Percentiles rank a stretch among this genome's conserved stretches.
These are phyloP conservation scores for Corythornis cristatus DNA, from an alignment of 2,113 vertebrate genomes.

Conservation along the genomic window DNA sequence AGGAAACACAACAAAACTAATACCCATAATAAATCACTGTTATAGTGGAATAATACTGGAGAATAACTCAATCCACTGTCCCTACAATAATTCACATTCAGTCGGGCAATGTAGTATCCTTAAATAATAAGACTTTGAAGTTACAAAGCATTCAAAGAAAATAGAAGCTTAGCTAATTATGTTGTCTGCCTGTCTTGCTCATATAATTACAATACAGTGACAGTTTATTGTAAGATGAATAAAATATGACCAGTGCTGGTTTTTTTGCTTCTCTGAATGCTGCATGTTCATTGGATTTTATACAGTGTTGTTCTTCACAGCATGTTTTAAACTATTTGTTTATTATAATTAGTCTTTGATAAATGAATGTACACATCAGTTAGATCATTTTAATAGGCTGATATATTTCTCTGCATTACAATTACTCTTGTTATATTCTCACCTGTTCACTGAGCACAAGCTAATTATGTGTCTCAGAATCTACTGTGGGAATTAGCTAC, in stretches of 20 bases:
- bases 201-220: neutral
- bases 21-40: neutral
- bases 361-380: neutral
- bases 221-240: slow-evolving; percentile 37
- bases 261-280: slow-evolving; percentile 37
- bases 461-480: neutral
- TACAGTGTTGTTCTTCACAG: neutral
- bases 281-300: slow-evolving; percentile 10
- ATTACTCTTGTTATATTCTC: neutral
- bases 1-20: slow-evolving; percentile 36
- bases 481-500: neutral
- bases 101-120: neutral
- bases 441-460: neutral
- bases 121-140: neutral
- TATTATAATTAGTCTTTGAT: slow-evolving; percentile 22
- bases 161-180: slow-evolving; percentile 23
- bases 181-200: slow-evolving; percentile 6
- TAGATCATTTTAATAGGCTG: neutral
- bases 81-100: neutral
- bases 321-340: neutral
- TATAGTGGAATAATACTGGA: neutral
- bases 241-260: slow-evolving; percentile 2
- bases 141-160: slow-evolving; percentile 9
- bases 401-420: neutral
- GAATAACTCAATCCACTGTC: neutral